These are phyloP conservation scores for Cynocephalus volans DNA, from an alignment of 2,113 vertebrate species.

Conservation along the genomic window DNA sequence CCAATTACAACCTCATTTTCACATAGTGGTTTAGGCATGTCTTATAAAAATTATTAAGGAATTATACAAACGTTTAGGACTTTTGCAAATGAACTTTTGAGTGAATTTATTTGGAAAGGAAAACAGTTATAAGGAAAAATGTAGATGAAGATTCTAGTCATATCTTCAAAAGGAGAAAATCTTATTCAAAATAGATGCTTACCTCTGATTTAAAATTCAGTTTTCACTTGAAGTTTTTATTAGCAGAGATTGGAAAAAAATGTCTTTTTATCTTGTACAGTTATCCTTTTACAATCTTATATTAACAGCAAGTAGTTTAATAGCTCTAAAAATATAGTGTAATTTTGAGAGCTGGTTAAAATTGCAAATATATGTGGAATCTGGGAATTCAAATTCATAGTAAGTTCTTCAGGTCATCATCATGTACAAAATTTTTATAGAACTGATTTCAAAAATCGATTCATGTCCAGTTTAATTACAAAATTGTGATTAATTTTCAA, in stretches of 20 bases:
- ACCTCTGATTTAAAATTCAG: neutral
- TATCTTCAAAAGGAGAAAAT: neutral
- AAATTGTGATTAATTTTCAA: no score
- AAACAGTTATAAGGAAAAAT: conserved; percentile 44
- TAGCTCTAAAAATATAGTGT: neutral
- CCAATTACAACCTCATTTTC: conserved; percentile 25
- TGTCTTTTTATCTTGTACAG: conserved; percentile 27
- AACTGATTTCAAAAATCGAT: neutral
- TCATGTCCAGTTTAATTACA: neutral
- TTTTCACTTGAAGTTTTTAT: conserved; percentile 40
- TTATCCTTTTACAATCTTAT: neutral
- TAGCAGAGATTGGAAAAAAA: conserved; percentile 34
- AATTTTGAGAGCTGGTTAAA: neutral
- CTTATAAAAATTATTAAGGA: conserved; percentile 12
- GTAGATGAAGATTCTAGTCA: neutral
- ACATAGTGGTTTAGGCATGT: neutral
- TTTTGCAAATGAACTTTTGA: conserved; percentile 17
- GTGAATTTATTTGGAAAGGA: conserved; percentile 45
- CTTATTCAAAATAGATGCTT: conserved; percentile 43
- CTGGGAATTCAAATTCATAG: neutral
- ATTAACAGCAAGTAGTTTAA: neutral
- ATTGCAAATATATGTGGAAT: neutral
- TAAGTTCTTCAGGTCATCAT: neutral
- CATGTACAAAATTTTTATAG: neutral
- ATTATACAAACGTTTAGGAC: conserved; percentile 32